These are phyloP conservation scores for Tachypleus tridentatus DNA, from an alignment of 1,140 invertebrate species.

Conservation along the genomic window DNA sequence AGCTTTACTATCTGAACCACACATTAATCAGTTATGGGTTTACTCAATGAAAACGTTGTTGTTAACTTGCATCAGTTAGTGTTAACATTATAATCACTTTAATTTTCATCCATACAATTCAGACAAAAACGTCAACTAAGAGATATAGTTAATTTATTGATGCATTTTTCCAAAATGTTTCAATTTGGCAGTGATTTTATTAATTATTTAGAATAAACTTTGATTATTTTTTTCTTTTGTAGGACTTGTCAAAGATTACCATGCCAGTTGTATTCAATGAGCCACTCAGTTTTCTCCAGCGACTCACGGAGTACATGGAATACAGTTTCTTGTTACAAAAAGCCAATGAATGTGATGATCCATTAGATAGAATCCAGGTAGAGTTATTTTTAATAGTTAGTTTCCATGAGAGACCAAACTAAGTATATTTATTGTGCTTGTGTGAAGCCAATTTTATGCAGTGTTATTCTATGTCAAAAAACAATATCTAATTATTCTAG, in stretches of 20 bases:
- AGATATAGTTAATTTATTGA: no score
- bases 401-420: neutral
- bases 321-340: constrained; percentile 69
- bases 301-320: constrained; percentile 90
- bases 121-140: neutral
- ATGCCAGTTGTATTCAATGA: constrained; percentile 98
- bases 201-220: neutral
- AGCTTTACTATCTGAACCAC: no score
- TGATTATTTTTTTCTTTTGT: neutral
- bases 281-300: constrained; percentile 85
- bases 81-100: neutral
- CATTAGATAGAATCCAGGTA: constrained; percentile 62
- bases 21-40: no score
- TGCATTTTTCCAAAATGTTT: neutral
- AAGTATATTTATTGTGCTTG: no score
- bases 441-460: no score
- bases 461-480: no score
- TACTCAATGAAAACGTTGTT: no score
- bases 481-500: no score
- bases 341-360: constrained; percentile 58
- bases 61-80: neutral
- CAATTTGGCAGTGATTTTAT: no score
- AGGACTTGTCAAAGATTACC: constrained; percentile 87
- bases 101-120: neutral
- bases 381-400: constrained; percentile 1